These are phyloP conservation scores for Ciconia maguari DNA, from an alignment of 2,113 vertebrate genomes.

Conservation along the genomic window DNA sequence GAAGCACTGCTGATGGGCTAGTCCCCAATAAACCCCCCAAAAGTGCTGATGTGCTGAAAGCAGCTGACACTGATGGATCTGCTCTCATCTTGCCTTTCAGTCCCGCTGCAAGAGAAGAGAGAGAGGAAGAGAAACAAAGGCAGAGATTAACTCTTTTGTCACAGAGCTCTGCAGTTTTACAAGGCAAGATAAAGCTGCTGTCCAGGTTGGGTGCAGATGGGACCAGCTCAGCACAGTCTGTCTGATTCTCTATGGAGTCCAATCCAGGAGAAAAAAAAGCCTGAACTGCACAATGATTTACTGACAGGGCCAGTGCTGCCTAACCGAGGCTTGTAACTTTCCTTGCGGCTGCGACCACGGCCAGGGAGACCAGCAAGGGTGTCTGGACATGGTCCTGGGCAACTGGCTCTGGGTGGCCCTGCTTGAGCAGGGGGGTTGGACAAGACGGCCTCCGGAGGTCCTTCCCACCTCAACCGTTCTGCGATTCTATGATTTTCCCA, in stretches of 20 bases:
- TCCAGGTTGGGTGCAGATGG: conserved; percentile 84
- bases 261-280: conserved; percentile 35
- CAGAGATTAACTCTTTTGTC: conserved; percentile 92
- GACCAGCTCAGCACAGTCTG: conserved; percentile 82
- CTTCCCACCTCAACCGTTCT: neutral
- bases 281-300: conserved; percentile 86
- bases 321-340: conserved; percentile 9
- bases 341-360: neutral
- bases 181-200: conserved; percentile 84
- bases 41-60: conserved; percentile 89
- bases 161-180: conserved; percentile 85
- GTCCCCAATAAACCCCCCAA: conserved; percentile 78
- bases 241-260: conserved; percentile 74
- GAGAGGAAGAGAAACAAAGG: conserved; percentile 79
- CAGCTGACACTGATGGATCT: conserved; percentile 91
- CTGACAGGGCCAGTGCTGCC: conserved; percentile 59
- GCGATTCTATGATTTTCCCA: neutral
- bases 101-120: conserved; percentile 72
- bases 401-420: neutral
- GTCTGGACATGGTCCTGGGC: neutral
- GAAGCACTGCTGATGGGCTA: conserved; percentile 82
- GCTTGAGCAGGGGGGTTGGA: neutral
- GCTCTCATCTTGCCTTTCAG: conserved; percentile 87
- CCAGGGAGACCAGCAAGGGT: neutral
- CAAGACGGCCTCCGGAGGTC: neutral